Evolutionary conservation across 2,797 vertebrate genomes (phyloP).

Genomic region (Pterois miles): DNA sequence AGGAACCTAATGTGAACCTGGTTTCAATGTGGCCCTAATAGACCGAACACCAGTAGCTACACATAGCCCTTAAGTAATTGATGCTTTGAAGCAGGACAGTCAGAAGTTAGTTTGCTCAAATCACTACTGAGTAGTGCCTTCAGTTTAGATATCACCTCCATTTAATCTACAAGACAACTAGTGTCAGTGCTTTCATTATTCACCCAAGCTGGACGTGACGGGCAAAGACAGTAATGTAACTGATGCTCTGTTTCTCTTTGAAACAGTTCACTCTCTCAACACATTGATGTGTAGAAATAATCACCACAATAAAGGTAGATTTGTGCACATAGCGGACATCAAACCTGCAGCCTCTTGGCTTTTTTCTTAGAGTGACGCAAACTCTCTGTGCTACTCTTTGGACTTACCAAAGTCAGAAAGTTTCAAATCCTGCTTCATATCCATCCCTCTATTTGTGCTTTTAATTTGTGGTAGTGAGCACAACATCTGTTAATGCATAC

Average conservation of each 20-base stretch:
- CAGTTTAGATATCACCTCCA: neutral
- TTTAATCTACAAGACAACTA: conserved; percentile 2
- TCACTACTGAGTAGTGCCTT: neutral
- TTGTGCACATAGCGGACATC: neutral
- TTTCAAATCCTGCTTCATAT: neutral
- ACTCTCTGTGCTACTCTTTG: neutral
- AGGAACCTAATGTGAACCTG: neutral
- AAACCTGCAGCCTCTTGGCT: neutral
- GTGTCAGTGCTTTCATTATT: neutral
- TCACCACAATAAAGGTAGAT: conserved; percentile 1
- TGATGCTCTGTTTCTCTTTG: conserved; percentile 4
- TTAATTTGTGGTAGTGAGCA: neutral
- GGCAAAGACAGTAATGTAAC: neutral
- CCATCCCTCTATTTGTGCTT: neutral
- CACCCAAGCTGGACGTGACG: conserved; percentile 1
- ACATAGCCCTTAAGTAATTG: neutral
- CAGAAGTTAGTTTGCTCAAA: conserved; percentile 14
- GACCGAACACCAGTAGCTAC: neutral
- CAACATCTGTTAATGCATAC: too few relatives aligned
- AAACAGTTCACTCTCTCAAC: neutral
- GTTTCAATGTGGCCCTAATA: neutral
- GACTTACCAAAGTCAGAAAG: neutral
- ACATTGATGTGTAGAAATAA: neutral
- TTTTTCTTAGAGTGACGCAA: neutral
- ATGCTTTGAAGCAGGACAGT: conserved; percentile 10